phyloP scores from a whole-genome alignment of 2,888 invertebrate genomes.

The Boloria selene region DNA sequence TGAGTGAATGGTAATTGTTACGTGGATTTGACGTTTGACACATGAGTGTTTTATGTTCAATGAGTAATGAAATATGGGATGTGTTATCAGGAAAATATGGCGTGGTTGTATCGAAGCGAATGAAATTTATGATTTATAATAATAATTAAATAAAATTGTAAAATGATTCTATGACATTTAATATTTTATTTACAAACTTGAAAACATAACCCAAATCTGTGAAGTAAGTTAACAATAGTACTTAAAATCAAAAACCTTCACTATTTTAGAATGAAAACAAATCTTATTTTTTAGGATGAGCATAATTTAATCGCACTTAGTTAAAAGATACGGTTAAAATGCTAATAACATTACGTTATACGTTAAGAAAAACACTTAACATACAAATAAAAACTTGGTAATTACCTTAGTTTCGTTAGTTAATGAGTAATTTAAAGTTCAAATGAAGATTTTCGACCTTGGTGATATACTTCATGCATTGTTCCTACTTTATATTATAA shows the following conservation, averaged over 20 bases:
- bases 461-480: conserved; percentile 19
- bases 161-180: neutral
- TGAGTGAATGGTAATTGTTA: conserved; percentile 21
- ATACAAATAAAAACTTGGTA: conserved; percentile 16
- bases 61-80: conserved; percentile 18
- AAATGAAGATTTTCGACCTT: conserved; percentile 15
- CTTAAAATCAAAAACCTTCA: too few species aligned
- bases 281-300: too few species aligned
- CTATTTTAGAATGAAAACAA: too few species aligned
- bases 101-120: neutral
- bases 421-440: conserved; percentile 11
- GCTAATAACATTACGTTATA: neutral
- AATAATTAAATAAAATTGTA: neutral
- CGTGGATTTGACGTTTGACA: conserved; percentile 16
- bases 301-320: too few species aligned
- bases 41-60: conserved; percentile 13
- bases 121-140: neutral
- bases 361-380: conserved; percentile 16
- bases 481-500: conserved; percentile 14
- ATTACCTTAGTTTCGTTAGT: conserved; percentile 18
- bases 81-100: conserved; percentile 1
- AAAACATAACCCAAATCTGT: neutral
- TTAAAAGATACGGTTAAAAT: neutral
- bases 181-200: neutral
- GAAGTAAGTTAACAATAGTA: too few species aligned